Base-by-base conservation (phyloP, 2,113 vertebrate species). In the Larimichthys crocea region DNA sequence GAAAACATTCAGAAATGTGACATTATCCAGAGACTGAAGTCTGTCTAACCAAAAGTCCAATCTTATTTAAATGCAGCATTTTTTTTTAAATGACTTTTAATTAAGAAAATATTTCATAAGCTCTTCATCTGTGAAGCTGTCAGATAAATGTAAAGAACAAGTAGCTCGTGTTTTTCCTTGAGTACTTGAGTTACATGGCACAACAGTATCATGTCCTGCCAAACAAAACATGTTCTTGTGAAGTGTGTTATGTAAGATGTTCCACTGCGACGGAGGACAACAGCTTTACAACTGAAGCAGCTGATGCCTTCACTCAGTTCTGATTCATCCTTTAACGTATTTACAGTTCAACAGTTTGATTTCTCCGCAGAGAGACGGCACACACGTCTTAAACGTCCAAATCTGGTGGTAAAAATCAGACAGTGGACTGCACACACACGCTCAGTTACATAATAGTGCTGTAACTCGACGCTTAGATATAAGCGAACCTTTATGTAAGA, bases 401-500 rank as follows among this genome's bases (percentile, higher is more conserved):
- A 48, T 75, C 2, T 24, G 12, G 3, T 24, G 5, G 2, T 64
- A n/a, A 4, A 57, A 4, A 57, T 1, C 10, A 19, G 15, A 69
- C 63, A 35, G 50, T 42, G 63, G 20, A 55, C 31, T 11, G 49
- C 46, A 5, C 69, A 44, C 55, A 50, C 60, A 73, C 20, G 35
- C 26, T 17, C 31, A 4, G 53, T 91, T 89, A 62, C 66, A 67
- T 84, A 84, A 91, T 1, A 48, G 29, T 40, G 9, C 46, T 67
- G 82, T 35, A 86, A 86, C 63, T 76, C 75, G 66, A 26, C 44
- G 73, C 62, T 87, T n/a, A 75, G 59, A 75, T 74, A 74, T 57
- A 68, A 64, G 68, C 46, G 29, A 44, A 64, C 61, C 60, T 91
- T 90, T 90, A 88, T 53, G 22, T 87, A 86, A 87, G 77, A 79